Evolutionary conservation across 2,797 vertebrate species (phyloP).

Genomic region (Galagoides demidoff): DNA sequence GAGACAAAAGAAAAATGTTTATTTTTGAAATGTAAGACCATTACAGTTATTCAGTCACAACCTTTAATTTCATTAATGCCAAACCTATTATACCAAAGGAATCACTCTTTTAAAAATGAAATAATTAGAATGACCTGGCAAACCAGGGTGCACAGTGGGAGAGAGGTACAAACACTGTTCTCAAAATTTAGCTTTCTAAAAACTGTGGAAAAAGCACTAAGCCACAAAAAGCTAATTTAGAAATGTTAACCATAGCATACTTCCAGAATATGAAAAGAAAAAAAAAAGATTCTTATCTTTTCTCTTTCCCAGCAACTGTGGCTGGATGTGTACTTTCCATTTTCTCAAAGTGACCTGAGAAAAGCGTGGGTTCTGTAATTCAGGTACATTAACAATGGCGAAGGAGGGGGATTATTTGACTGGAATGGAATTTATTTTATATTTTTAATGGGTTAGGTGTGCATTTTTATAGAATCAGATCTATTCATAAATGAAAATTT

Average conservation of each 20-base stretch:
- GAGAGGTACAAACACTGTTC: neutral
- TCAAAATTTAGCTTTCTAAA: constrained; percentile 52
- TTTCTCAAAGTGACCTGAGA: constrained; percentile 31
- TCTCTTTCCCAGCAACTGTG: neutral
- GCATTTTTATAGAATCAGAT: constrained; percentile 36
- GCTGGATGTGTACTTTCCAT: neutral
- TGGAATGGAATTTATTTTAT: constrained; percentile 43
- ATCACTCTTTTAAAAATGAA: constrained; percentile 4
- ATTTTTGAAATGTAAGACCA: constrained; percentile 77
- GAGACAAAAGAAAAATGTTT: constrained; percentile 82
- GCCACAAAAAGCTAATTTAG: constrained; percentile 44
- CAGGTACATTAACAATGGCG: neutral
- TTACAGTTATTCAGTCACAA: constrained; percentile 59
- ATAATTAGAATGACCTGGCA: constrained; percentile 74
- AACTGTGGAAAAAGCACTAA: neutral
- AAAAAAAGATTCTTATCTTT: neutral
- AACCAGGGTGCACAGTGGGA: constrained; percentile 48
- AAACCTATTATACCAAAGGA: constrained; percentile 52
- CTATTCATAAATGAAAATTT: constrained; percentile 43
- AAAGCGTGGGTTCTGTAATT: neutral
- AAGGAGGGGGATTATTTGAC: neutral
- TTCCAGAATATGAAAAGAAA: constrained; percentile 12
- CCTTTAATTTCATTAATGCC: constrained; percentile 74
- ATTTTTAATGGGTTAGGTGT: neutral
- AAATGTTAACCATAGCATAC: constrained; percentile 36